Evolutionary conservation across 2,113 vertebrate species (phyloP), one percentile per base, ranked within the genome.

Genomic region (Mirza zaza): DNA sequence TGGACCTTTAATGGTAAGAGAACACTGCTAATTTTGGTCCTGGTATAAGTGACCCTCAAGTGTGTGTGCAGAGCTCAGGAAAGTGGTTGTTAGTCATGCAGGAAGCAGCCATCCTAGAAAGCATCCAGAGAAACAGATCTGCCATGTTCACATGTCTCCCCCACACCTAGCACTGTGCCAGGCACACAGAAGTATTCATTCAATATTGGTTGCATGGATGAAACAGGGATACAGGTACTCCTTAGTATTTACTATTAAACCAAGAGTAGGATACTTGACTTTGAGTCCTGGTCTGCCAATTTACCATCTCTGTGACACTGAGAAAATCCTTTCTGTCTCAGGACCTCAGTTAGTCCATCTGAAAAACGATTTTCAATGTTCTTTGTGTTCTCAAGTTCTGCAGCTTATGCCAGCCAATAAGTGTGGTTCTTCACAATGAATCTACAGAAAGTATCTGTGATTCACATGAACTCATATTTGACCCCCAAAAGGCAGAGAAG

Each of bases 1-100:
- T 95, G 48, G 18, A 84, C 10, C 61, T 50, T 86, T 75, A 59
- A 42, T 29, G 88, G 25, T 29, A 71, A 87, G 36, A 80, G 6
- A 90, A 85, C 11, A 81, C n/a, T 85, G 68, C 67, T 85, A 81
- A 45, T 91, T 96, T 97, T 67, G 29, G 32, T 81, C 14, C n/a
- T 79, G 14, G 14, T 48, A 11, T 20, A 76, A 87, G 87, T 92
- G 76, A 13, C 23, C 34, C 20, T 80, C 42, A 90, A 39, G 70
- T 77, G 6, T n/a, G 36, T 34, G 9, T 91, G 94, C 93, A 29
- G 57, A 75, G 34, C 79, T 87, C 29, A 34, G 70, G 39, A 12
- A 87, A 81, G 81, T 90, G 10, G 18, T 48, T 92, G 84, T 84
- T n/a, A 81, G 48, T 48, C 36, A 77, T 48, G 95, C 12, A n/a